Base-by-base conservation (phyloP, 1,140 invertebrate genomes). In the Arctopsyche grandis region DNA sequence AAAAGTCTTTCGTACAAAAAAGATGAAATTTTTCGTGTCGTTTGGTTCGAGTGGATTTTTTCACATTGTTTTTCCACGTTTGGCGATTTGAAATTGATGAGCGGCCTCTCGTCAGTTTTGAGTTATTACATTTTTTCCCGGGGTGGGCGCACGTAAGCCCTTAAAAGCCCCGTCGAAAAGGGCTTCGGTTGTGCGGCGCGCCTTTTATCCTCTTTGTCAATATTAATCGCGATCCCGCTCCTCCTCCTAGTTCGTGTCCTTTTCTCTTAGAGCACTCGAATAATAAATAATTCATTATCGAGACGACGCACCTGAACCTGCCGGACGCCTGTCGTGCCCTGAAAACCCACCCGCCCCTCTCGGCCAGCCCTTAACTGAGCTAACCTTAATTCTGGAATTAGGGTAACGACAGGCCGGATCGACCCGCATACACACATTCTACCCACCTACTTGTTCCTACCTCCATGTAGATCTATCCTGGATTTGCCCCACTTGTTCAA, bases 281-380 rank as follows among this genome's bases (percentile, higher is more conserved):
- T 80, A 78, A 77, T 82, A 82, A 79, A 82, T 82, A 78, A 82
- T 82, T 82, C 78, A 78, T 78, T 82, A 80, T 82, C 76, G 71
- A 66, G 24, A 66, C 63, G 78, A 52, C 66, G 60, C 81, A 82
- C 81, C 81, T 82, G 81, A 44, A 69, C 74, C 74, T 44, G 24
- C 19, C 77, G 75, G 71, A 75, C 24, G 43, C 38, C 73, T 38
- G 29, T 38, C 73, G 77, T 73, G 74, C 77, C 12, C 14, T 69
- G n/a, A 74, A 58, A 69, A 21, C 46, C 14, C 46, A 7, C 63
- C 16, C n/a, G 24, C 44, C 46, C 14, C 46, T 14, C 63, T 46
- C n/a, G 24, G 5, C 63, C 24, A 10, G 24, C 19, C 24, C 63
- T 10, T 19, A 66, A 66, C 63, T 66, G 63, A 24, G 63, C 63